Evolutionary conservation across 2,888 invertebrate genomes (phyloP).

Genomic region (Lasioglossum oenotherae): DNA sequence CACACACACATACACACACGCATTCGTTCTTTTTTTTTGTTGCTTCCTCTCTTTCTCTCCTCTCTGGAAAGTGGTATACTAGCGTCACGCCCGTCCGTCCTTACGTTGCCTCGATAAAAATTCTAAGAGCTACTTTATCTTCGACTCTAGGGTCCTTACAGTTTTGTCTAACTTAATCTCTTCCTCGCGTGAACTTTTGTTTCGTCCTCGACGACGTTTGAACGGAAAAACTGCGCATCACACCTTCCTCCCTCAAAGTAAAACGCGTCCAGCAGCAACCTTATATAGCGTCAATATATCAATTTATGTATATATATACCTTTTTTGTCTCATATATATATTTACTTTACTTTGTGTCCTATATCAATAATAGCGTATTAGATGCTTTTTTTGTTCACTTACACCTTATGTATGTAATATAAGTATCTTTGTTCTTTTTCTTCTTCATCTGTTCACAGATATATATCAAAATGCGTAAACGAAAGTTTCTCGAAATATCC

Average conservation of each 20-base stretch:
- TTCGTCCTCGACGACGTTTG: constrained; percentile 67
- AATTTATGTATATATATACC: constrained; percentile 76
- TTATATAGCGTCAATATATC: constrained; percentile 78
- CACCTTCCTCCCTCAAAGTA: constrained; percentile 49
- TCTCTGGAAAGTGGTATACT: constrained; percentile 54
- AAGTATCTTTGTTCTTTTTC: constrained; percentile 75
- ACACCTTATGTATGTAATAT: constrained; percentile 83
- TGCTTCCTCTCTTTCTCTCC: background rate
- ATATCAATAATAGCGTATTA: constrained; percentile 82
- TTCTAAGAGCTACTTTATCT: constrained; percentile 70
- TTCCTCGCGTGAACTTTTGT: constrained; percentile 64
- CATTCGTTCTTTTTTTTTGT: background rate
- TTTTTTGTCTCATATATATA: constrained; percentile 77
- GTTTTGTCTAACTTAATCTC: constrained; percentile 59
- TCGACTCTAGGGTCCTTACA: constrained; percentile 64
- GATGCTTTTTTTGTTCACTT: constrained; percentile 82
- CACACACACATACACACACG: background rate
- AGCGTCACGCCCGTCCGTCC: constrained; percentile 66
- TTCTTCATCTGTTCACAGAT: constrained; percentile 77
- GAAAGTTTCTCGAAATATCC: constrained; percentile 78
- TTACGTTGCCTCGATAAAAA: constrained; percentile 69
- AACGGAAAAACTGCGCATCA: constrained; percentile 62
- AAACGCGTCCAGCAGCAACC: constrained; percentile 80
- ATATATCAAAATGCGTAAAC: constrained; percentile 82
- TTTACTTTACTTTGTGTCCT: constrained; percentile 81